phyloP scores from a whole-genome alignment of 2,888 invertebrate genomes.

The Julus scandinavius region DNA sequence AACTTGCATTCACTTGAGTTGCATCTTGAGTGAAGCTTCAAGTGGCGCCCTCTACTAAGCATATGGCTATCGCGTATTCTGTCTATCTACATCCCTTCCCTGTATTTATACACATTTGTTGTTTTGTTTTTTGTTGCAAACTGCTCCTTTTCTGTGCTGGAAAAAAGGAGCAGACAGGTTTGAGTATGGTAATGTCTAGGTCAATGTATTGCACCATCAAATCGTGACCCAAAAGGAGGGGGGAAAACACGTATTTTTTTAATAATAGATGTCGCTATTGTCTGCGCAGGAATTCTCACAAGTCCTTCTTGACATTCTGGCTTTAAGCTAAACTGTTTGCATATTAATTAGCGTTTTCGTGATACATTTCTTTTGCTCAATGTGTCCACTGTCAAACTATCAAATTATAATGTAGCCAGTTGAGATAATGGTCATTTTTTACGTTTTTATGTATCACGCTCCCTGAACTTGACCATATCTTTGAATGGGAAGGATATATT shows the following conservation, averaged over 20 bases:
- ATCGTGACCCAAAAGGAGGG: slow-evolving; percentile 24
- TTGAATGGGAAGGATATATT: no score
- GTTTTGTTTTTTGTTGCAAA: slow-evolving; percentile 4
- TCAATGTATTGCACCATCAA: slow-evolving; percentile 39
- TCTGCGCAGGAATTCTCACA: slow-evolving; percentile 5
- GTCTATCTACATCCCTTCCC: neutral
- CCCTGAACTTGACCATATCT: neutral
- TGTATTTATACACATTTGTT: neutral
- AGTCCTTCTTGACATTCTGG: neutral
- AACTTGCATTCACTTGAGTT: no score
- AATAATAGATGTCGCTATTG: slow-evolving; percentile 42
- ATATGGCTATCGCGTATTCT: neutral
- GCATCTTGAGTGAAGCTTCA: no score
- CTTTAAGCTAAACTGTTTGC: slow-evolving; percentile 14
- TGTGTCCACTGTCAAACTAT: slow-evolving; percentile 1
- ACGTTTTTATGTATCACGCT: neutral
- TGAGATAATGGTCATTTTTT: neutral
- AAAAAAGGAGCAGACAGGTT: slow-evolving; percentile 39
- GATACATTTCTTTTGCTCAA: neutral
- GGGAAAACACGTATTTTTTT: neutral
- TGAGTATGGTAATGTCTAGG: slow-evolving; percentile 39
- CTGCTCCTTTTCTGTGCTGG: neutral
- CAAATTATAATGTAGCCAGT: neutral
- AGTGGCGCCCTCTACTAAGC: no score
- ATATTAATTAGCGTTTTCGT: slow-evolving; percentile 27